Evolutionary conservation across 2,113 vertebrate genomes (phyloP), one percentile per base, ranked within the genome.

Genomic region (Oxygymnocypris stewartii): DNA sequence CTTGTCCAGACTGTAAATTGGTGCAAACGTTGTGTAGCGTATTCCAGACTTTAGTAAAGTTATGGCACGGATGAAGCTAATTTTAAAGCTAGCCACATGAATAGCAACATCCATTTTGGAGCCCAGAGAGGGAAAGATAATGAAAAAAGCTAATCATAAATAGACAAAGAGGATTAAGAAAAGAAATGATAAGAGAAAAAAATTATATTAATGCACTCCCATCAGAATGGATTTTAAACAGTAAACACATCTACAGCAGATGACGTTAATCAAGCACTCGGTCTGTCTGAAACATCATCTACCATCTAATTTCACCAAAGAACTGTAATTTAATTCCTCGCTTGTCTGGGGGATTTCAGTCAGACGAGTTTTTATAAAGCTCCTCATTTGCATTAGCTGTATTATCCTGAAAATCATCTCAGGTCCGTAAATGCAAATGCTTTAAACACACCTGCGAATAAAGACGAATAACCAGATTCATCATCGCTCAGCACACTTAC

Each of bases 311-410:
- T 67, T 82, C 1, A 31, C n/a, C 44, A 81, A 23, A 67, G 25
- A 69, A 35, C 59, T 69, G 63, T 82, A 82, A 82, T 82, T 82
- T 82, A 65, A 82, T 49, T 82, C 61, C 61, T 42, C 35, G 1
- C 78, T 80, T 80, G 80, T 67, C 80, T 82, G 16, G 80, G 79
- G 61, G 51, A 79, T 79, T 79, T 79, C 77, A 20, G 1, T 79
- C 77, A 20, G 1, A 37, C 5, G 2, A 67, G 59, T 65, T 79
- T 51, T 54, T 79, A 65, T 28, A 67, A 67, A 82, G 80, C 61
- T 82, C 80, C 80, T 47, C 61, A 67, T 82, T 82, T 82, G 61
- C 80, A 82, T 82, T 49, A 49, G 59, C 40, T 23, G n/a, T 63
- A 67, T 69, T 67, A 82, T 63, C 12, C 25, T 23, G 40, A 20